phyloP scores from a whole-genome alignment of 2,888 invertebrate genomes.

The Tanypteryx hageni region DNA sequence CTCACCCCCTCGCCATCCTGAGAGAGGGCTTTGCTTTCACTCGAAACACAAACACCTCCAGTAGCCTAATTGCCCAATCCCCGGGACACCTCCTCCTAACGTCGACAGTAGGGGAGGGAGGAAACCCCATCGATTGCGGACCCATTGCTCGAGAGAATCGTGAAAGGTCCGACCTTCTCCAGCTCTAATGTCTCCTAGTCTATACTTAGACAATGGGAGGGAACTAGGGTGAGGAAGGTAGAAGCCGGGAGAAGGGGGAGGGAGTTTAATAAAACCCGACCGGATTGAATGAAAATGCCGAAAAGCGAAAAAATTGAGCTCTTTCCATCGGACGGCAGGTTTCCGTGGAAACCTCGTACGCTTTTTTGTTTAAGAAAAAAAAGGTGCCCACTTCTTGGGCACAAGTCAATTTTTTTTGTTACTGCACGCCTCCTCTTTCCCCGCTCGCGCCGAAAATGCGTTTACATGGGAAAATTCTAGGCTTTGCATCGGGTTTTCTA shows the following conservation, averaged over 20 bases:
- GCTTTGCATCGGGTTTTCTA: constrained; percentile 27
- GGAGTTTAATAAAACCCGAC: constrained; percentile 3
- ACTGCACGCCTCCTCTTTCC: background rate
- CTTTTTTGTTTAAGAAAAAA: background rate
- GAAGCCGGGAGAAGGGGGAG: background rate
- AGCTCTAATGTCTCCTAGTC: constrained; percentile 11
- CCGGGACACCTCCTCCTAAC: background rate
- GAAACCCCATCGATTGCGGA: constrained; percentile 16
- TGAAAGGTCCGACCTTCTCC: constrained; percentile 34
- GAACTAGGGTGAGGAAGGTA: background rate
- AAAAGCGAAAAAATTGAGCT: constrained; percentile 11
- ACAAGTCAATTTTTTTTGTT: background rate
- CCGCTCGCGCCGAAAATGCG: constrained; percentile 60
- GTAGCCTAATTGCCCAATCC: constrained; percentile 61
- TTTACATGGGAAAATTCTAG: constrained; percentile 43
- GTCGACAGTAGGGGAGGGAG: background rate
- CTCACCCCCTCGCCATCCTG: background rate
- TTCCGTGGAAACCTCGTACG: background rate
- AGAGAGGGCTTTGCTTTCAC: constrained; percentile 40
- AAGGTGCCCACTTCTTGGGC: background rate
- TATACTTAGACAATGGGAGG: constrained; percentile 33
- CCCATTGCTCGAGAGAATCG: background rate
- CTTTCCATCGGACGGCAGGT: background rate
- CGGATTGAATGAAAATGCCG: constrained; percentile 44
- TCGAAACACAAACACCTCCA: constrained; percentile 36